These are phyloP conservation scores for Xylota sylvarum DNA, from an alignment of 2,888 invertebrate species.

Conservation along the genomic window DNA sequence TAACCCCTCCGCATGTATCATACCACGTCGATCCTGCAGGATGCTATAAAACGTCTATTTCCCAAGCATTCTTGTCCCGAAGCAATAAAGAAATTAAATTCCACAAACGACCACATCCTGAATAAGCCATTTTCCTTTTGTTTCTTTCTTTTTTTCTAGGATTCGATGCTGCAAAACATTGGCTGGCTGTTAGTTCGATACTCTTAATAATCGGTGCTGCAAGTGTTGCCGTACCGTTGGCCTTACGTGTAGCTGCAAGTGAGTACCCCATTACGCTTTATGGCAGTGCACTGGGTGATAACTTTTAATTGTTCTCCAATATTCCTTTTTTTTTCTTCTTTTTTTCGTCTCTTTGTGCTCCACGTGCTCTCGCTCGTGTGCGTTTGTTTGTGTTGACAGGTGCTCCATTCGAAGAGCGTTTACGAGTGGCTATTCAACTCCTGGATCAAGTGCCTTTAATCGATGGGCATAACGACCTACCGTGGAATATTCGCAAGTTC, in stretches of 20 bases:
- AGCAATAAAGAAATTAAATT: constrained; percentile 40
- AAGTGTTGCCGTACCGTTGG: constrained; percentile 92
- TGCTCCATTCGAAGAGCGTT: constrained; percentile 91
- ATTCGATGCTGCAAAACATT: constrained; percentile 88
- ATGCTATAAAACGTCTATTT: background rate
- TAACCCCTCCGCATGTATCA: too few species aligned
- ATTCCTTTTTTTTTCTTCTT: background rate
- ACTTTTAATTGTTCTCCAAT: constrained; percentile 57
- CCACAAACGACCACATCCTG: constrained; percentile 17
- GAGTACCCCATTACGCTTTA: constrained; percentile 79
- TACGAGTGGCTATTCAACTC: constrained; percentile 90
- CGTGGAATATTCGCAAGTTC: constrained; percentile 96
- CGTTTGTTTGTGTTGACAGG: constrained; percentile 83
- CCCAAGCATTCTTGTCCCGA: background rate
- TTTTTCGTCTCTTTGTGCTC: background rate
- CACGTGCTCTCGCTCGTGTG: background rate
- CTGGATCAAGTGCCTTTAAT: constrained; percentile 92
- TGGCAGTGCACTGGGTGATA: constrained; percentile 40
- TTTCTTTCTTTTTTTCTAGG: constrained; percentile 82
- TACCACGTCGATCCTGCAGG: background rate
- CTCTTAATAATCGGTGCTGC: constrained; percentile 92
- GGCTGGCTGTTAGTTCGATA: constrained; percentile 91
- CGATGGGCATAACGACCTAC: constrained; percentile 95
- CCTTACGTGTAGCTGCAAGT: constrained; percentile 90
- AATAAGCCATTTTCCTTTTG: constrained; percentile 4